Evolutionary conservation across 2,113 vertebrate species (phyloP), one percentile per base, ranked within the genome.

Genomic region (Oncorhynchus keta): DNA sequence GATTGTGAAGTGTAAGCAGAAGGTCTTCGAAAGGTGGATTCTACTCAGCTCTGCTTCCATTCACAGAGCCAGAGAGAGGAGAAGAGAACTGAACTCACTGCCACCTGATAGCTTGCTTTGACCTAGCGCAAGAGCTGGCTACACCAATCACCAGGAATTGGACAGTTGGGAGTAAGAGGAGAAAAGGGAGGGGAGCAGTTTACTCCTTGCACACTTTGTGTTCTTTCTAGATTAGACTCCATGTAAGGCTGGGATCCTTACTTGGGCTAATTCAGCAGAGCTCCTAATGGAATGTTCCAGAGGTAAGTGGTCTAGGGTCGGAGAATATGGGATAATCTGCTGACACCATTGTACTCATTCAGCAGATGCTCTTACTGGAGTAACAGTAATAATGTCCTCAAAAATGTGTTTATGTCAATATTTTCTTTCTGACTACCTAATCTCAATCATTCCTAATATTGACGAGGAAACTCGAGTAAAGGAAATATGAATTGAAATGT

Each of bases 211-310:
- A 28, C 62, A 72, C 48, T 57, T 73, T 48, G 62, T 20, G 16
- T 48, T 45, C 39, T 55, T 28, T 72, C 28, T 51, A 35, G 76
- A 32, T 69, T 64, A 68, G 20, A 30, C 66, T 77, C 76, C 77
- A 73, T 78, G 67, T 78, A 78, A 74, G 77, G 77, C 48, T 48
- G 22, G 30, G 57, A 68, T 69, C 68, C 70, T 74, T 12, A 45
- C 9, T 45, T 45, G 39, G 39, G 12, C 9, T 45, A 45, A 45
- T 9, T 68, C 20, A 73, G 68, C 20, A 18, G 22, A 64, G 26
- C 51, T 68, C 51, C 8, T 49, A 69, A 62, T 9, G 59, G 59
- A 62, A 62, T 22, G 59, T 62, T 62, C 18, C n/a, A 11, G 59
- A 62, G n/a, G 59, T 22, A 62, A 62, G 59, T 22, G 20, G 59